phyloP scores from a whole-genome alignment of 2,113 vertebrate genomes.

The Siniperca chuatsi region DNA sequence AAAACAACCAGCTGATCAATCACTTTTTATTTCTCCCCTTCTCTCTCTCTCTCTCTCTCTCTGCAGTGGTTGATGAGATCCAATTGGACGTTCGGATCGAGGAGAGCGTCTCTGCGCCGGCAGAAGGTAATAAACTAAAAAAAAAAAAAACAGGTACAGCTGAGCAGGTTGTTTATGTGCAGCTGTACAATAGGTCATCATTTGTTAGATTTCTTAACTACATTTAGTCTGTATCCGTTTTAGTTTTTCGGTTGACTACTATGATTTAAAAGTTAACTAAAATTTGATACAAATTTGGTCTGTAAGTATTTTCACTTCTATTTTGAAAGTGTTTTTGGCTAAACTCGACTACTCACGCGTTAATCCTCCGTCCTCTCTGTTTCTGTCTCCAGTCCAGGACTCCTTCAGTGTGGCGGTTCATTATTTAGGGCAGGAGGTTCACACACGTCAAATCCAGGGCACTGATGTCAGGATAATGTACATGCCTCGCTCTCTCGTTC shows the following conservation, averaged over 20 bases:
- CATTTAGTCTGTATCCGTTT: too few relatives aligned
- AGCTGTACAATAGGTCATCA: too few relatives aligned
- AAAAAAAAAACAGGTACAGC: background rate
- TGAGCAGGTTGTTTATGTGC: background rate
- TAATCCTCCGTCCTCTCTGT: background rate
- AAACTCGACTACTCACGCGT: too few relatives aligned
- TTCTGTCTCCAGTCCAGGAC: constrained; percentile 68
- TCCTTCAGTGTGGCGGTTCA: constrained; percentile 83
- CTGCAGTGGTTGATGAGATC: constrained; percentile 78
- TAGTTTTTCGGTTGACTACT: too few relatives aligned
- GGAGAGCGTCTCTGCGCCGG: constrained; percentile 57
- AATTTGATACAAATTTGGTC: too few relatives aligned
- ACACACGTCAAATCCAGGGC: constrained; percentile 73
- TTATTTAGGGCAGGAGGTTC: constrained; percentile 83
- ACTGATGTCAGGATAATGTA: constrained; percentile 78
- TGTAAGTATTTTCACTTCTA: background rate
- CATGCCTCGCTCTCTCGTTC: constrained; percentile 44
- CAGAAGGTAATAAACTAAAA: constrained; percentile 51
- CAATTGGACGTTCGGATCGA: constrained; percentile 81
- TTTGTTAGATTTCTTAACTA: too few relatives aligned
- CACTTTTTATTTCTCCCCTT: background rate
- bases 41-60: constrained; percentile 22
- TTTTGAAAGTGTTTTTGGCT: background rate
- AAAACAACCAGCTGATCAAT: background rate
- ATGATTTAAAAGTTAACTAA: too few relatives aligned